These are phyloP conservation scores for Corythoichthys intestinalis DNA, from an alignment of 2,113 vertebrate genomes.

Conservation along the genomic window DNA sequence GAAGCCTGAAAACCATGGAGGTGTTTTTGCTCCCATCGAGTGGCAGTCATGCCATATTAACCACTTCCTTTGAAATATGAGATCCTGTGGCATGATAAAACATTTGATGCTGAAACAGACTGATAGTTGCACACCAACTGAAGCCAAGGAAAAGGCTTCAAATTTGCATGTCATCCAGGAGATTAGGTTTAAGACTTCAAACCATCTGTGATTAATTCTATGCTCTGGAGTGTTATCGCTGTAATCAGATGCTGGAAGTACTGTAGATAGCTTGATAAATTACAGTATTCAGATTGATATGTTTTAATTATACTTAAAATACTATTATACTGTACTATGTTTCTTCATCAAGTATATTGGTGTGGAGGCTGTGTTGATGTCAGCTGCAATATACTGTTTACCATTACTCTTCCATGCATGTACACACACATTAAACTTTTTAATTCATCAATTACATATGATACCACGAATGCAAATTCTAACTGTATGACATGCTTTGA, in stretches of 20 bases:
- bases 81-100: conserved; percentile 41
- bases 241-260: conserved; percentile 32
- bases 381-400: too few relatives aligned
- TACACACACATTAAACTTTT: too few relatives aligned
- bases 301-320: conserved; percentile 41
- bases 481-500: background rate
- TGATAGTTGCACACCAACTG: conserved; percentile 32
- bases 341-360: conserved; percentile 19
- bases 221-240: conserved; percentile 33
- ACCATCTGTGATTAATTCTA: conserved; percentile 37
- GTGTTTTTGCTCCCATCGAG: conserved; percentile 52
- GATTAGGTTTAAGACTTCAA: conserved; percentile 46
- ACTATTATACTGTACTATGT: conserved; percentile 8
- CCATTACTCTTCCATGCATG: too few relatives aligned
- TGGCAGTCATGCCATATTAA: conserved; percentile 44
- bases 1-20: conserved; percentile 38
- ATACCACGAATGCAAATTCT: background rate
- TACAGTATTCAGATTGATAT: conserved; percentile 28
- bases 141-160: conserved; percentile 29
- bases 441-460: too few relatives aligned
- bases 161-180: conserved; percentile 44
- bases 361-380: background rate
- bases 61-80: conserved; percentile 49
- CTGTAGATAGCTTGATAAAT: conserved; percentile 39
- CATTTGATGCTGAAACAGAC: conserved; percentile 50